These are phyloP conservation scores for Steinernema carpocapsae DNA, from an alignment of 2,888 invertebrate genomes.

Conservation along the genomic window DNA sequence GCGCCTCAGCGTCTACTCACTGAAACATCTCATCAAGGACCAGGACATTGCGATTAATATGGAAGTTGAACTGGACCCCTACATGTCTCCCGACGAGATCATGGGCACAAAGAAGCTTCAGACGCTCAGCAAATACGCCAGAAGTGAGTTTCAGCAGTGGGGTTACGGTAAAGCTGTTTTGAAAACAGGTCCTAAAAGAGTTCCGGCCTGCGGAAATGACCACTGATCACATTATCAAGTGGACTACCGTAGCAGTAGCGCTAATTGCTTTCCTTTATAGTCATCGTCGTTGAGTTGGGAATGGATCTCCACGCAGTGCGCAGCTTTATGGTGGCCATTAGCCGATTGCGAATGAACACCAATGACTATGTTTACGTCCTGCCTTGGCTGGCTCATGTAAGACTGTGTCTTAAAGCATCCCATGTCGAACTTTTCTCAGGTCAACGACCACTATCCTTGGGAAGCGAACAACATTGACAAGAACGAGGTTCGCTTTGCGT, in stretches of 20 bases:
- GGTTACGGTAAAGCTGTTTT: not conserved
- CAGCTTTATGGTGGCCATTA: constrained; percentile 63
- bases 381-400: constrained; percentile 67
- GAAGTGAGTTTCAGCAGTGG: constrained; percentile 50
- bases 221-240: not conserved
- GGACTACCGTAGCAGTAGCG: not conserved
- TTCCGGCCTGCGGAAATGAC: not conserved
- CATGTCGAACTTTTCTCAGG: constrained; percentile 40
- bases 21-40: constrained; percentile 59
- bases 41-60: constrained; percentile 57
- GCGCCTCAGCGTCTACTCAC: constrained; percentile 59
- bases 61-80: constrained; percentile 63
- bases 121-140: constrained; percentile 47
- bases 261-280: constrained; percentile 44
- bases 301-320: constrained; percentile 63
- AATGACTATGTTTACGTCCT: constrained; percentile 65
- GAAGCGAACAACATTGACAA: constrained; percentile 66
- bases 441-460: constrained; percentile 67
- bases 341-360: constrained; percentile 57
- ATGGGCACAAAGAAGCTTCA: constrained; percentile 60
- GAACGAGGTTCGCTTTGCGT: constrained; percentile 62
- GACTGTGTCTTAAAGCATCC: not conserved
- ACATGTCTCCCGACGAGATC: constrained; percentile 64
- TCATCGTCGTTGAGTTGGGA: constrained; percentile 66
- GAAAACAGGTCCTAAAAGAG: not conserved